phyloP scores from a whole-genome alignment of 1,140 invertebrate species.

The Aphaenogaster floridana region DNA sequence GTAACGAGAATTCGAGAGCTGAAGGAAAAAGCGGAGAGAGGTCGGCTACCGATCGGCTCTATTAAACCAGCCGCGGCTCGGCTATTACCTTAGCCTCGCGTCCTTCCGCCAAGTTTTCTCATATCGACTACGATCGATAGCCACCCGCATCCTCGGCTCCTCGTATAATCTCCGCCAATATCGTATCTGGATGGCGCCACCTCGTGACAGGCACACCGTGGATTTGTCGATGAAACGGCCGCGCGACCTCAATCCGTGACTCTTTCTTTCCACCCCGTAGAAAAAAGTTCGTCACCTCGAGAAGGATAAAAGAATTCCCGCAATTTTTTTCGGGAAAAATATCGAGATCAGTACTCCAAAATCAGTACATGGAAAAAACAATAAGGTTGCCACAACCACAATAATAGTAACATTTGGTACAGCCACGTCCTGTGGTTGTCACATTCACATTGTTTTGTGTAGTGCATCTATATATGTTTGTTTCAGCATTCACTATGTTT shows the following conservation, averaged over 20 bases:
- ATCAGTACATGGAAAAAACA: not conserved
- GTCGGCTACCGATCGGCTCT: conserved; percentile 68
- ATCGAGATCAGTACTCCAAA: too few relatives aligned
- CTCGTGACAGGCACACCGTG: conserved; percentile 81
- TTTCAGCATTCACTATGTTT: too few relatives aligned
- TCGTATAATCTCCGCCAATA: conserved; percentile 83
- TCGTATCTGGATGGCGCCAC: conserved; percentile 81
- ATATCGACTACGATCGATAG: conserved; percentile 82
- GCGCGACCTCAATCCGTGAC: conserved; percentile 68
- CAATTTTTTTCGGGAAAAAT: conserved; percentile 21
- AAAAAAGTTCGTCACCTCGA: not conserved
- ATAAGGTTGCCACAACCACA: too few relatives aligned
- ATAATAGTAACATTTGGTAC: too few relatives aligned
- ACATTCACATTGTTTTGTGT: too few relatives aligned
- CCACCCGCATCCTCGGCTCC: conserved; percentile 74
- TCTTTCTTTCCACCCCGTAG: conserved; percentile 43
- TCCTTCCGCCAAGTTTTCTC: conserved; percentile 71
- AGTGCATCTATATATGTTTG: too few relatives aligned
- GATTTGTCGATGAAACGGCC: conserved; percentile 50
- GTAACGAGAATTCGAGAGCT: conserved; percentile 9
- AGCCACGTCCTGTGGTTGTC: too few relatives aligned
- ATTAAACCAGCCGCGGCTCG: conserved; percentile 71
- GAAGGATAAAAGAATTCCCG: not conserved
- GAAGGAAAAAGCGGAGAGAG: conserved; percentile 28
- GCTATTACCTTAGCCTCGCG: conserved; percentile 44